Evolutionary conservation across 2,113 vertebrate species (phyloP).

Genomic region (Malurus elegans): DNA sequence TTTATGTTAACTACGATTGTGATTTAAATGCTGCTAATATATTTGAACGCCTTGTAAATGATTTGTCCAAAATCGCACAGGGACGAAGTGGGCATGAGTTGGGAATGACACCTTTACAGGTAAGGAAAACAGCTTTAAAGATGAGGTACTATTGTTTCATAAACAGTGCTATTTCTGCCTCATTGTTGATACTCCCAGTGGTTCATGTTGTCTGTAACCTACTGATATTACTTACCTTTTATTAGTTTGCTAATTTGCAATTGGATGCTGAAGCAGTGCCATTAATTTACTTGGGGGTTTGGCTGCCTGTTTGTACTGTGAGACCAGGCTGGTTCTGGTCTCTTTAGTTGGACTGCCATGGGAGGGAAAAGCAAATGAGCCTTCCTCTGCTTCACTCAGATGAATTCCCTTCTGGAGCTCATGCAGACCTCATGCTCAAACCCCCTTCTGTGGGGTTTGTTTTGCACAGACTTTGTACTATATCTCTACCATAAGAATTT

Average conservation of each 20-base stretch:
- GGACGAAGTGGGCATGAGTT: conserved; percentile 95
- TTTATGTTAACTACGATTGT: conserved; percentile 98
- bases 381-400: background rate
- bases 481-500: background rate
- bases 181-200: fast-evolving
- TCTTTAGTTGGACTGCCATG: background rate
- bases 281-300: background rate
- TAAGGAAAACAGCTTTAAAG: conserved; percentile 34
- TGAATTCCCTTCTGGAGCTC: background rate
- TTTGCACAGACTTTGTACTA: background rate
- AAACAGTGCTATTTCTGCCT: background rate
- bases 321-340: background rate
- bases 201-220: background rate
- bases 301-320: background rate
- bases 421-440: background rate
- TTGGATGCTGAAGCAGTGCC: background rate
- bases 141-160: background rate
- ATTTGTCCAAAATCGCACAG: conserved; percentile 96
- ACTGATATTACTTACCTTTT: background rate
- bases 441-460: background rate
- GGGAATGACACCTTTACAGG: conserved; percentile 94
- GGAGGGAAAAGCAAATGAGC: background rate
- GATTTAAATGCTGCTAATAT: conserved; percentile 98
- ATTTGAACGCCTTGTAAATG: conserved; percentile 95
- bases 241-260: background rate